Conservation (phyloP, 2,888 invertebrate genomes). For the Tortrix viridana region DNA sequence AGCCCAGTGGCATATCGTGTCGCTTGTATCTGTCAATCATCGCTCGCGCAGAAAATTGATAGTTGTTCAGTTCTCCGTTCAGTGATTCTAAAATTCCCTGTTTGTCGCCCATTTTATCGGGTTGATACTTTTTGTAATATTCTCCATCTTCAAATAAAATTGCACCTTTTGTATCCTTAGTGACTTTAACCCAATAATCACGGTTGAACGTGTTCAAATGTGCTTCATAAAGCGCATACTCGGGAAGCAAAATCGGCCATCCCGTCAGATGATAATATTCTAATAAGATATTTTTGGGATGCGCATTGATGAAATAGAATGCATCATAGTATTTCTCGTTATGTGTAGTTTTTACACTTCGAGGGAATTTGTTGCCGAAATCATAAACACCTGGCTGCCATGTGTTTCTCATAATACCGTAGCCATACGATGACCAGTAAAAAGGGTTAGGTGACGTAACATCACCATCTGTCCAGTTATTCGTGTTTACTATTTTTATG, state of each 20-base stretch:
- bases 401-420: constrained; percentile 72
- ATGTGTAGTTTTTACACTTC: constrained; percentile 56
- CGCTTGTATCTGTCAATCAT: constrained; percentile 74
- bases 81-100: constrained; percentile 72
- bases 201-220: constrained; percentile 77
- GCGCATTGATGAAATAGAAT: constrained; percentile 66
- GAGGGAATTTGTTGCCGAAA: constrained; percentile 56
- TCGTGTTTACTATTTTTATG: constrained; percentile 68
- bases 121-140: constrained; percentile 71
- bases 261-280: constrained; percentile 78
- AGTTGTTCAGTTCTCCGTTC: constrained; percentile 75
- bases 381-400: constrained; percentile 73
- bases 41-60: constrained; percentile 77
- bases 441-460: constrained; percentile 76
- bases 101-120: constrained; percentile 62
- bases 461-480: constrained; percentile 70
- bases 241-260: constrained; percentile 69
- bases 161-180: constrained; percentile 53
- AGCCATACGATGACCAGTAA: constrained; percentile 74
- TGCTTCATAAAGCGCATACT: constrained; percentile 74
- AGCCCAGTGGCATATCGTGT: constrained; percentile 73
- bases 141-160: constrained; percentile 72
- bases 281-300: constrained; percentile 61
- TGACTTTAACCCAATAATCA: constrained; percentile 75
- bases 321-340: constrained; percentile 64